These are phyloP conservation scores for Acrocera orbiculus DNA, from an alignment of 2,888 invertebrate genomes.

Conservation along the genomic window DNA sequence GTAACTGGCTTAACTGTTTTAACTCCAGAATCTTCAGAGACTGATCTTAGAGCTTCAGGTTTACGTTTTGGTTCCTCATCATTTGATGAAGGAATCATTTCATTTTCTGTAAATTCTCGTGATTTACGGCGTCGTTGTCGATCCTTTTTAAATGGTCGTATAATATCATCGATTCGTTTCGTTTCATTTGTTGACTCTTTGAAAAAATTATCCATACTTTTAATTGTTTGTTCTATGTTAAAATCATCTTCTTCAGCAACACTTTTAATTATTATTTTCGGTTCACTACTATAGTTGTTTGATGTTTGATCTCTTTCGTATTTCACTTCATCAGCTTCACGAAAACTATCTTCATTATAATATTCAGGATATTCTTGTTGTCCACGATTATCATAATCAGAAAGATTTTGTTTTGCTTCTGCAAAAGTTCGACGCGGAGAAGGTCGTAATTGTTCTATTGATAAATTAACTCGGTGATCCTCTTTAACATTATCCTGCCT, in stretches of 20 bases:
- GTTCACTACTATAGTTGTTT: constrained; percentile 25
- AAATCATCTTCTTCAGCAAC: constrained; percentile 20
- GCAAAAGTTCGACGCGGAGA: constrained; percentile 20
- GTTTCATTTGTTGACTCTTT: constrained; percentile 7
- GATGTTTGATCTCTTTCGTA: constrained; percentile 23
- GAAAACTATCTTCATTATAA: constrained; percentile 23
- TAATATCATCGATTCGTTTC: constrained; percentile 11
- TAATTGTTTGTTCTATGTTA: not conserved
- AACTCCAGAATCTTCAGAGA: constrained; percentile 27
- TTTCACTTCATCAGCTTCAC: constrained; percentile 26
- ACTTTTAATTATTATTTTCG: constrained; percentile 25
- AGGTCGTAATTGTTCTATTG: constrained; percentile 7
- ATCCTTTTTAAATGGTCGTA: constrained; percentile 11
- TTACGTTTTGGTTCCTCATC: constrained; percentile 17
- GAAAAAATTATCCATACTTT: constrained; percentile 11
- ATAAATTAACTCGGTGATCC: constrained; percentile 13
- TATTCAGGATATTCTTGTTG: constrained; percentile 21
- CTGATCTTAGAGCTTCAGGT: constrained; percentile 28
- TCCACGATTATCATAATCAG: constrained; percentile 19
- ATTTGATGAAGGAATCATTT: not conserved
- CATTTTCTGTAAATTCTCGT: constrained; percentile 11
- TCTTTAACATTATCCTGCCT: constrained; percentile 29
- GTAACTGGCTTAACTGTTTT: constrained; percentile 25
- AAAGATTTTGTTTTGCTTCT: constrained; percentile 26
- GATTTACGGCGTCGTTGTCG: constrained; percentile 12